phyloP scores from a whole-genome alignment of 2,888 invertebrate species.

The Agrochola circellaris region DNA sequence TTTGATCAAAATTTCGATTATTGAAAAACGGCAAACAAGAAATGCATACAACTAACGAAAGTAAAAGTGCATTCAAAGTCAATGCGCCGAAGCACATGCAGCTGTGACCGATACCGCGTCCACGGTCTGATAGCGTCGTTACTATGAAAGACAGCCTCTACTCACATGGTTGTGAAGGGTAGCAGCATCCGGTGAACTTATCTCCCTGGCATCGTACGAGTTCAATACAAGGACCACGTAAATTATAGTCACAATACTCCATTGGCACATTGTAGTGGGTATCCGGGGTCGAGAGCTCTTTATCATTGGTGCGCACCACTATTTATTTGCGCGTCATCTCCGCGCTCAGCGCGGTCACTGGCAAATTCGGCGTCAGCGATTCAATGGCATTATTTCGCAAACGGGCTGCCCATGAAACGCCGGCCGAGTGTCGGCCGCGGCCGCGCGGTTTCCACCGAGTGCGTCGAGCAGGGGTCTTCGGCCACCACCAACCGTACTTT shows the following conservation, averaged over 20 bases:
- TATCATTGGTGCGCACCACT: constrained; percentile 77
- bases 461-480: constrained; percentile 80
- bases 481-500: constrained; percentile 88
- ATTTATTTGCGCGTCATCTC: constrained; percentile 88
- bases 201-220: constrained; percentile 77
- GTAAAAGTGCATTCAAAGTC: constrained; percentile 87
- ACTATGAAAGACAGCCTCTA: constrained; percentile 58
- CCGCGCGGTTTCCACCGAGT: constrained; percentile 86
- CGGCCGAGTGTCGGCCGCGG: constrained; percentile 88
- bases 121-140: constrained; percentile 36
- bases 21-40: constrained; percentile 40
- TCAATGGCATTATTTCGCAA: constrained; percentile 88
- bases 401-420: constrained; percentile 79
- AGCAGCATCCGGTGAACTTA: constrained; percentile 76
- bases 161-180: constrained; percentile 84
- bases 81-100: constrained; percentile 76
- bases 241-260: constrained; percentile 85
- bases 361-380: constrained; percentile 81
- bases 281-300: constrained; percentile 73
- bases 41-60: constrained; percentile 74
- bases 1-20: constrained; percentile 4
- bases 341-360: constrained; percentile 81
- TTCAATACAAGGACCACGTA: constrained; percentile 81
- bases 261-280: constrained; percentile 86
- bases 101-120: constrained; percentile 70